Evolutionary conservation across 2,797 vertebrate species (phyloP).

Genomic region (Sebastes iracundus): DNA sequence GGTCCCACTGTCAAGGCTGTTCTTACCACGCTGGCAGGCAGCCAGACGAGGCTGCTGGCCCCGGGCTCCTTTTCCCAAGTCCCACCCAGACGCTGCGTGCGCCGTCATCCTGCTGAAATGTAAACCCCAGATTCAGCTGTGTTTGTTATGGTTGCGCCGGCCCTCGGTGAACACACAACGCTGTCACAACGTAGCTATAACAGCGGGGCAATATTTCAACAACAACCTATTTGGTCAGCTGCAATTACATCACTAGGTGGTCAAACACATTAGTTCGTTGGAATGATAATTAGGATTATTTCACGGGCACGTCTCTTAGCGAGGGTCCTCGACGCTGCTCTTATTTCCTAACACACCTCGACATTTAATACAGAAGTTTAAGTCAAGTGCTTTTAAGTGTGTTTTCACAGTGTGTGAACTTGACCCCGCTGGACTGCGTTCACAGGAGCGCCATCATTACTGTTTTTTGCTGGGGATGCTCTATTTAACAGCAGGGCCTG

Average conservation of each 20-base stretch:
- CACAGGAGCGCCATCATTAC: conserved; percentile 51
- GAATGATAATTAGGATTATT: conserved; percentile 78
- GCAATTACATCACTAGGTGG: conserved; percentile 79
- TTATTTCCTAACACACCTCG: conserved; percentile 46
- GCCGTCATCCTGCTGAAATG: conserved; percentile 82
- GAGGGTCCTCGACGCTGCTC: conserved; percentile 39
- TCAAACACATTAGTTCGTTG: conserved; percentile 62
- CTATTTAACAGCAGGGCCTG: conserved; percentile 41
- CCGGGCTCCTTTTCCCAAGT: conserved; percentile 73
- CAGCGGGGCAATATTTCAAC: conserved; percentile 77
- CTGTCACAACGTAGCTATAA: conserved; percentile 74
- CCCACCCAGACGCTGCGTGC: conserved; percentile 77
- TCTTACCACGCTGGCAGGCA: conserved; percentile 69
- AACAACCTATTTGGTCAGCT: conserved; percentile 82
- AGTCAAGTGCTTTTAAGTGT: conserved; percentile 67
- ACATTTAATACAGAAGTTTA: conserved; percentile 53
- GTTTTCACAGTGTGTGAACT: conserved; percentile 62
- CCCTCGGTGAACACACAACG: conserved; percentile 67
- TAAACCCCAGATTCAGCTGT: conserved; percentile 82
- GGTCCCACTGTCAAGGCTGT: conserved; percentile 67
- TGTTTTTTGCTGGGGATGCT: conserved; percentile 48
- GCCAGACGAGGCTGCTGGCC: conserved; percentile 64
- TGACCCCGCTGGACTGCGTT: conserved; percentile 59
- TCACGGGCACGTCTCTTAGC: conserved; percentile 43
- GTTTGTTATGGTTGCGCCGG: conserved; percentile 80